Conservation (phyloP, 2,113 vertebrate species). For the Oenanthe melanoleuca region DNA sequence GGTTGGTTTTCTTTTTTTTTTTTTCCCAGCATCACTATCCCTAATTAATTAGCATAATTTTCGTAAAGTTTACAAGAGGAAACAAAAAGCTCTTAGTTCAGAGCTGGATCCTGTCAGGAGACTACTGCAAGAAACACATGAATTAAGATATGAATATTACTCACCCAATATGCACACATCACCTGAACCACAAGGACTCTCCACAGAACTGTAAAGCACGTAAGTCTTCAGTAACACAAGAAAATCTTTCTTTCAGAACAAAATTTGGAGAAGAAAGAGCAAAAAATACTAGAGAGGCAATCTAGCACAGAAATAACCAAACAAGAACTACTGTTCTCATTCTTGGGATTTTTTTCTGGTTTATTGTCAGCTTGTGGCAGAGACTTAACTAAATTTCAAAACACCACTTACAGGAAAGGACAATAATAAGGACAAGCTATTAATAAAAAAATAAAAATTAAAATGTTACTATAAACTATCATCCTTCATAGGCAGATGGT, state of each 20-base stretch:
- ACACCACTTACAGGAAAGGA: background rate
- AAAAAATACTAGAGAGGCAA: background rate
- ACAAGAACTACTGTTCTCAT: background rate
- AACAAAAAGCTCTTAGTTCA: background rate
- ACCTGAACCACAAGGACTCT: background rate
- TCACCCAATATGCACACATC: background rate
- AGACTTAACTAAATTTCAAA: background rate
- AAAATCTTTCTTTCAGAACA: background rate
- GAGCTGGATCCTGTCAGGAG: background rate
- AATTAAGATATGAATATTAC: background rate
- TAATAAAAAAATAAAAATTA: background rate
- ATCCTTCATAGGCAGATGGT: background rate
- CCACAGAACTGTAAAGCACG: background rate
- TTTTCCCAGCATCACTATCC: background rate
- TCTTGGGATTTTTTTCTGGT: background rate
- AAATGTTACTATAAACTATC: background rate
- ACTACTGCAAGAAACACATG: background rate
- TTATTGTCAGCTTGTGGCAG: background rate
- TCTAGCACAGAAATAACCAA: background rate
- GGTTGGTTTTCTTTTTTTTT: background rate
- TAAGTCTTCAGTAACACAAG: background rate
- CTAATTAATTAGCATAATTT: constrained; percentile 24
- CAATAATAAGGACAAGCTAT: background rate
- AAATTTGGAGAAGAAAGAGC: background rate
- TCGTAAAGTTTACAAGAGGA: background rate